phyloP scores from a whole-genome alignment of 2,888 invertebrate species.

The Dynastes tityus region DNA sequence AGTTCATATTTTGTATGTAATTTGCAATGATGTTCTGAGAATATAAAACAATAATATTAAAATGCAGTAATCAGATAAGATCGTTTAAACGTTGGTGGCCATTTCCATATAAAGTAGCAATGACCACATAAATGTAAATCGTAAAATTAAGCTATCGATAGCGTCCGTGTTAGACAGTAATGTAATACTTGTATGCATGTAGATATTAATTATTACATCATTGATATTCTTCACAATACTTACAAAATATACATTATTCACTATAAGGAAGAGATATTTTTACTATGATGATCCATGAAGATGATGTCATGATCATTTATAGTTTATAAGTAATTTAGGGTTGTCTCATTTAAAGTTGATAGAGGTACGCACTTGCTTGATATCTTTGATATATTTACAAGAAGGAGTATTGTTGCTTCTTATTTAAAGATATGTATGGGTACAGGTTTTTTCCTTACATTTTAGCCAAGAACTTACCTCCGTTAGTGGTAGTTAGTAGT shows the following conservation, averaged over 20 bases:
- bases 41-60: background rate
- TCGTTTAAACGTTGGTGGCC: slow-evolving; percentile 9
- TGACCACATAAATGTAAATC: background rate
- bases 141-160: slow-evolving; percentile 12
- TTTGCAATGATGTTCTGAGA: background rate
- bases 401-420: no score
- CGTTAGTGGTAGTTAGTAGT: no score
- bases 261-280: background rate
- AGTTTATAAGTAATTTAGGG: no score
- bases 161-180: background rate
- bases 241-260: background rate
- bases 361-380: no score
- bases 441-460: no score
- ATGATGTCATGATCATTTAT: background rate
- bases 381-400: no score
- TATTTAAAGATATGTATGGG: no score
- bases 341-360: no score
- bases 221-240: background rate
- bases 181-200: background rate
- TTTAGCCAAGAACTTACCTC: no score
- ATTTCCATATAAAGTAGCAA: background rate
- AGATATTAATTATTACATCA: slow-evolving; percentile 1
- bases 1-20: background rate
- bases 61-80: background rate
- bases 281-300: background rate